Evolutionary conservation across 2,888 invertebrate genomes (phyloP).

Genomic region (Mesorhabditis spiculigera): DNA sequence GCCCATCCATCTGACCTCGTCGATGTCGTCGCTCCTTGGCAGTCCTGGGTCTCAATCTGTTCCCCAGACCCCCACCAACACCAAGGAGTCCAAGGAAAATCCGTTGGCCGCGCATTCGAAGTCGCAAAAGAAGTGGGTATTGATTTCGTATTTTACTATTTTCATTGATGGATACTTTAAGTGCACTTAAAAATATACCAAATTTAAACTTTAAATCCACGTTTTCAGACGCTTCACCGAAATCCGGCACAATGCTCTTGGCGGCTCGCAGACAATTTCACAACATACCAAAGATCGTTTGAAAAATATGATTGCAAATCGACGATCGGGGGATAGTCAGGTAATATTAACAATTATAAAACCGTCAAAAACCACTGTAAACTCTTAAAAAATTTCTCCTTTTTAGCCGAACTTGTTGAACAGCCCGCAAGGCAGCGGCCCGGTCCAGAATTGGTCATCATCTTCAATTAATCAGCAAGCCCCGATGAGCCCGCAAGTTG

Average conservation of each 20-base stretch:
- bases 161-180: neutral
- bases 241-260: neutral
- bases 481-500: conserved; percentile 19
- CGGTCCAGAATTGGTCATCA: conserved; percentile 7
- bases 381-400: neutral
- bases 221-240: neutral
- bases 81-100: conserved; percentile 12
- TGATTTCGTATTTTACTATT: neutral
- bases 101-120: conserved; percentile 14
- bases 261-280: conserved; percentile 42
- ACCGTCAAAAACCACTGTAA: neutral
- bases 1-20: conserved; percentile 23
- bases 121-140: conserved; percentile 20
- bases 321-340: conserved; percentile 34
- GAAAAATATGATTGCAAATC: conserved; percentile 52
- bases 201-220: neutral
- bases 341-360: conserved; percentile 15
- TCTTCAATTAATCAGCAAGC: conserved; percentile 8
- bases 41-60: conserved; percentile 19
- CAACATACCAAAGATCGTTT: conserved; percentile 55
- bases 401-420: neutral
- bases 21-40: conserved; percentile 27
- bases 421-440: neutral
- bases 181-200: neutral
- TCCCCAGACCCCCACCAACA: conserved; percentile 33